Conservation (phyloP, 2,797 vertebrate species). For the Alcedo quadribrachys region DNA sequence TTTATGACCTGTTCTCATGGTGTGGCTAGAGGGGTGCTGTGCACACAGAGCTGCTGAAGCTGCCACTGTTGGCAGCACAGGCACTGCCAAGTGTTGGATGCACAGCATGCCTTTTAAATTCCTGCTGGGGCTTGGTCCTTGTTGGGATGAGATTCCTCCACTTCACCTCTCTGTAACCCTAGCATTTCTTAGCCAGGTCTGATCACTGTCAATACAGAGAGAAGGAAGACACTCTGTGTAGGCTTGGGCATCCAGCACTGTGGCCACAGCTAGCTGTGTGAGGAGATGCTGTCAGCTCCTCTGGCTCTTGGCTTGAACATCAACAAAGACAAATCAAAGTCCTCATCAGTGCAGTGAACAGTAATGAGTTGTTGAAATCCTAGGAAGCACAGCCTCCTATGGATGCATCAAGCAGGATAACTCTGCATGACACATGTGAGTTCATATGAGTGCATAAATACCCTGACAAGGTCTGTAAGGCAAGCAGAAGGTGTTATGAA, state of each 20-base stretch:
- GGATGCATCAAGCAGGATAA: not conserved
- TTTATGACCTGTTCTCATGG: not conserved
- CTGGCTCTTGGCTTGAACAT: not conserved
- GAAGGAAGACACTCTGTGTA: not conserved
- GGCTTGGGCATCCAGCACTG: not conserved
- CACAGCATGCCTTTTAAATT: not conserved
- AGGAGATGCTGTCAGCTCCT: not conserved
- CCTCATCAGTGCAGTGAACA: not conserved
- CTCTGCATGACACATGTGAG: rapidly evolving
- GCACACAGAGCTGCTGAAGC: not conserved
- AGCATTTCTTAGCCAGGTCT: not conserved
- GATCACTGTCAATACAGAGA: rapidly evolving
- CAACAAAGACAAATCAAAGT: not conserved
- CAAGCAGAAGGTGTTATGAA: not conserved
- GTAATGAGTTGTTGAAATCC: not conserved
- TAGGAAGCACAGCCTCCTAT: not conserved
- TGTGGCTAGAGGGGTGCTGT: not conserved
- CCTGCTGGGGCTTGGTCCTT: not conserved
- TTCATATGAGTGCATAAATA: not conserved
- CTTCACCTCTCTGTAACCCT: not conserved
- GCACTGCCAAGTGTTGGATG: not conserved
- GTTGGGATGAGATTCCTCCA: not conserved
- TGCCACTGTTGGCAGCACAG: not conserved
- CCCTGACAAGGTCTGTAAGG: not conserved
- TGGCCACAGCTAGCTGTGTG: not conserved